A percentile compares a stretch with the other conserved stretches of the same genome.
Evolutionary conservation across 2,113 vertebrate species (phyloP).

Genomic region (Sporophila hypoxantha): DNA sequence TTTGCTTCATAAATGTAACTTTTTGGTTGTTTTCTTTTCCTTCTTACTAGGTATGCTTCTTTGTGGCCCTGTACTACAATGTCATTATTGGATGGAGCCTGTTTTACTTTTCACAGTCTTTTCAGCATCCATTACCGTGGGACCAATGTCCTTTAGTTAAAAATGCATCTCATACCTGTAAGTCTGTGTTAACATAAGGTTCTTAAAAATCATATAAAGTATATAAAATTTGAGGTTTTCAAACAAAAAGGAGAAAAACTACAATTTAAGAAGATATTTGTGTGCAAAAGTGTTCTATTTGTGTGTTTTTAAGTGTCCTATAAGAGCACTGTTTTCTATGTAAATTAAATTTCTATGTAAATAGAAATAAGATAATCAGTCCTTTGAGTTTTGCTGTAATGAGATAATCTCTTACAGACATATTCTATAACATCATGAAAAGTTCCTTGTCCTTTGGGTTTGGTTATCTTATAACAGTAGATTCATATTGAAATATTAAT

Average conservation of each 20-base stretch:
- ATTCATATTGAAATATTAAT: background rate
- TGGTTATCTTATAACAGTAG: background rate
- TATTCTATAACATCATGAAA: background rate
- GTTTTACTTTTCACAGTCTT: conserved; percentile 98
- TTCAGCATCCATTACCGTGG: conserved; percentile 95
- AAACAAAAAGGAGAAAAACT: background rate
- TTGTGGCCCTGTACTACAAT: conserved; percentile 97
- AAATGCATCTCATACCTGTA: conserved; percentile 85
- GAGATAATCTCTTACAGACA: background rate
- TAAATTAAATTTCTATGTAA: background rate
- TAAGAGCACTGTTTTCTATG: background rate
- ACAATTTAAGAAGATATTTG: background rate
- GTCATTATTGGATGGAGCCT: conserved; percentile 98
- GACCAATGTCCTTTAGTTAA: conserved; percentile 92
- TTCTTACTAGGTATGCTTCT: conserved; percentile 85
- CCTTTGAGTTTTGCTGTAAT: background rate
- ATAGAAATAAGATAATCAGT: background rate
- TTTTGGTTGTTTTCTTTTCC: background rate
- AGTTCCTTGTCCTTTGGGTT: background rate
- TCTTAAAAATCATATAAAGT: background rate
- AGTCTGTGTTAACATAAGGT: conserved; percentile 28
- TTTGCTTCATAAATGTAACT: background rate
- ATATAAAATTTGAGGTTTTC: background rate
- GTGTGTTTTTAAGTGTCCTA: background rate
- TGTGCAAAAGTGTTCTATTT: background rate